phyloP scores from a whole-genome alignment of 2,113 vertebrate genomes.

The Crypturellus undulatus region DNA sequence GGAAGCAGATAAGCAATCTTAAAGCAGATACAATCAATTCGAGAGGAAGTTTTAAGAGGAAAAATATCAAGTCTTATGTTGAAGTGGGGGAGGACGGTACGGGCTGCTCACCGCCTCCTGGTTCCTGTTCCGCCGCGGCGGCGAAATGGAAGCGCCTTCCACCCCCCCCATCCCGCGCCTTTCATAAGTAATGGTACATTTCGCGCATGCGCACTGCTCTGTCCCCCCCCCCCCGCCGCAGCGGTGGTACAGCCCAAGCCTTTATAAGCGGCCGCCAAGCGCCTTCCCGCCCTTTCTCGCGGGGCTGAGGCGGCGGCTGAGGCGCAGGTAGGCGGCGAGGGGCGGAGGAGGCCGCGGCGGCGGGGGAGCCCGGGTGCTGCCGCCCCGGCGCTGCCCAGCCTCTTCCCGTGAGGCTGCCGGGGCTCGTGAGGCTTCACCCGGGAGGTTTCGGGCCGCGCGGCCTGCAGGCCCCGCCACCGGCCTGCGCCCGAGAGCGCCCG shows the following conservation, averaged over 20 bases:
- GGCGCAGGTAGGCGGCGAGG: fast-evolving
- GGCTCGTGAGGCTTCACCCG: background rate
- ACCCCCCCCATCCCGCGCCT: fast-evolving
- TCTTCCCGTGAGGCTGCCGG: background rate
- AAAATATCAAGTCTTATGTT: background rate
- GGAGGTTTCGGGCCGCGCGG: background rate
- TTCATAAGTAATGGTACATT: background rate
- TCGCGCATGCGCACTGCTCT: background rate
- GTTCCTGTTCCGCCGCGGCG: background rate
- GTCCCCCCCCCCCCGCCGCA: fast-evolving
- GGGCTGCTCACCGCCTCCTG: background rate
- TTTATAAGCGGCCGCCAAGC: fast-evolving
- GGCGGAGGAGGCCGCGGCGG: fast-evolving
- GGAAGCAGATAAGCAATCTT: no score
- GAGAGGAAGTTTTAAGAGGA: background rate
- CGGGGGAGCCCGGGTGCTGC: fast-evolving
- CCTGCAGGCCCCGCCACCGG: background rate
- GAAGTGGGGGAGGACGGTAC: fast-evolving
- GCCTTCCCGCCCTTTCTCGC: fast-evolving
- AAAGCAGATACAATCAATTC: background rate
- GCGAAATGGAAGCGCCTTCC: no score
- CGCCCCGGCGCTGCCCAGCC: fast-evolving
- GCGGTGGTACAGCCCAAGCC: background rate
- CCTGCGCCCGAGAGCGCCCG: fast-evolving
- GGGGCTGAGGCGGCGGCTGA: fast-evolving